Percentiles rank a stretch among this genome's conserved stretches.
These are phyloP conservation scores for Sebastes matsubarae DNA, from an alignment of 2,797 vertebrate species.

Conservation along the genomic window DNA sequence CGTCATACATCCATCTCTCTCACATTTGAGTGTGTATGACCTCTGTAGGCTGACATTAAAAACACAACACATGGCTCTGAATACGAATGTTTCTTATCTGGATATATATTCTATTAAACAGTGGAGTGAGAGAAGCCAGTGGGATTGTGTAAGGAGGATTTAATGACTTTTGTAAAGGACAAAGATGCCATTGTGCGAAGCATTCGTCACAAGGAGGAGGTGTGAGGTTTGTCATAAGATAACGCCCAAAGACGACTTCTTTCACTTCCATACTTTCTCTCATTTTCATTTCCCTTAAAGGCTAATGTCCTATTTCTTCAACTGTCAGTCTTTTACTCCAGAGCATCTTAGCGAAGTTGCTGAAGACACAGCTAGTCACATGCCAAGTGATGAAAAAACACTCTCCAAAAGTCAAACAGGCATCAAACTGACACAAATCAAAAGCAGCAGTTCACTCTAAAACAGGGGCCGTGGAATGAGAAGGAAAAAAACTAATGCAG, in stretches of 20 bases:
- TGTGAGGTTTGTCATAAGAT: slow-evolving; percentile 55
- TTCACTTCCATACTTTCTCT: slow-evolving; percentile 47
- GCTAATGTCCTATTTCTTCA: slow-evolving; percentile 4
- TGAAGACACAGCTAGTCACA: background rate
- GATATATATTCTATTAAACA: background rate
- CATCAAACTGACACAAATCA: slow-evolving; percentile 38
- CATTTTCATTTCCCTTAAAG: slow-evolving; percentile 47
- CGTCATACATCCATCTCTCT: background rate
- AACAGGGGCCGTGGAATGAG: slow-evolving; percentile 7
- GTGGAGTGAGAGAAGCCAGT: background rate
- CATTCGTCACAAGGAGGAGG: slow-evolving; percentile 1
- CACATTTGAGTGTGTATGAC: background rate
- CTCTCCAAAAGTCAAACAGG: slow-evolving; percentile 5
- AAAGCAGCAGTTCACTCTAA: slow-evolving; percentile 34
- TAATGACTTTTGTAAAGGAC: slow-evolving; percentile 22
- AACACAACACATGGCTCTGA: background rate
- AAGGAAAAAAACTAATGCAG: background rate
- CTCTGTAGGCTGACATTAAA: background rate
- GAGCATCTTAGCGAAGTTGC: background rate
- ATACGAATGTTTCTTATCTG: background rate
- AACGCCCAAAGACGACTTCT: slow-evolving; percentile 52
- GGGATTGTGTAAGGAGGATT: slow-evolving; percentile 11
- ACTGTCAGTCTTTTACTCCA: background rate
- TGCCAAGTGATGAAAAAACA: background rate
- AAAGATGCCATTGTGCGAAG: slow-evolving; percentile 45